phyloP scores from a whole-genome alignment of 2,797 vertebrate species.

The Hipposideros larvatus region DNA sequence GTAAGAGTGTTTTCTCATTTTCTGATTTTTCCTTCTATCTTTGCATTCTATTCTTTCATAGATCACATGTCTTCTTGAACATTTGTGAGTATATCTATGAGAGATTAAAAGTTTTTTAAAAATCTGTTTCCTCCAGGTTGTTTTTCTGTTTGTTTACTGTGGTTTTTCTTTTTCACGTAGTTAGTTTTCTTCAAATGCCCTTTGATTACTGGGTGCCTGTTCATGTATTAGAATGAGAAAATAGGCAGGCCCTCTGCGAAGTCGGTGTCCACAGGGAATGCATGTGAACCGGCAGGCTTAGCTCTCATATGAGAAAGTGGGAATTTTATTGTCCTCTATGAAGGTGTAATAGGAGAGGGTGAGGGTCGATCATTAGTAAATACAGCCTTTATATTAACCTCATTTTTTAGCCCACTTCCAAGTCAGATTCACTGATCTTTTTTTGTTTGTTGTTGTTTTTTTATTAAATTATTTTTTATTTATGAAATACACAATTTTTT shows the following conservation, averaged over 20 bases:
- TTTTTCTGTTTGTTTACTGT: slow-evolving; percentile 52
- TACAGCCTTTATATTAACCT: background rate
- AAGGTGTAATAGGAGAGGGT: background rate
- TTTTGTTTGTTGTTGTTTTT: no score
- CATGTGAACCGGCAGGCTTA: background rate
- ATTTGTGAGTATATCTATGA: background rate
- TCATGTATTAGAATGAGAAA: background rate
- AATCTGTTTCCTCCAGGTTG: background rate
- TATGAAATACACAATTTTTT: no score
- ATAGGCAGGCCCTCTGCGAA: background rate
- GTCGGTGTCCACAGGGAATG: background rate
- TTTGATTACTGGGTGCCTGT: background rate
- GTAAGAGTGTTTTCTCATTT: background rate
- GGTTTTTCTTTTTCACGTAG: background rate
- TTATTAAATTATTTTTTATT: no score
- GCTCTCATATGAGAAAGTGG: background rate
- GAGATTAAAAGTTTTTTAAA: no score
- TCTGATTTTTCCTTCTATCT: background rate
- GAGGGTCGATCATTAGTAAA: background rate
- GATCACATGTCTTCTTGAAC: background rate
- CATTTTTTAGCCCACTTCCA: background rate
- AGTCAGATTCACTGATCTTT: background rate
- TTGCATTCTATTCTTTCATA: background rate
- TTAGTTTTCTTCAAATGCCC: slow-evolving; percentile 20
- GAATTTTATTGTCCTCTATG: background rate